Evolutionary conservation across 2,888 invertebrate genomes (phyloP).

Genomic region (Saturnia japonica): DNA sequence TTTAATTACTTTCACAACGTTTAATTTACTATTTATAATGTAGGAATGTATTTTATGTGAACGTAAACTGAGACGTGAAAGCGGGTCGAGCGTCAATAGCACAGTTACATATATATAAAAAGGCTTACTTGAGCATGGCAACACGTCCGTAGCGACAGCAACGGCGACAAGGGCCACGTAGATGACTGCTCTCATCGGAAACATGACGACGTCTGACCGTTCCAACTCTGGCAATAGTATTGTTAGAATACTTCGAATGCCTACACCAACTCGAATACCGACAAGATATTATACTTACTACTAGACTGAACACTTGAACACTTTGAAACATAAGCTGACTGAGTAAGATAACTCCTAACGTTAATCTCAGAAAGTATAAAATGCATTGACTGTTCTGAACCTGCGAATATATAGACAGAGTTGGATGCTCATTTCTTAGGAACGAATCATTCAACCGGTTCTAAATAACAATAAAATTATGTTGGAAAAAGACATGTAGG

Average conservation of each 20-base stretch:
- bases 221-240: conserved; percentile 23
- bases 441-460: neutral
- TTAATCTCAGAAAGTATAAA: conserved; percentile 22
- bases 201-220: conserved; percentile 62
- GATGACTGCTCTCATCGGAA: conserved; percentile 53
- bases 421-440: neutral
- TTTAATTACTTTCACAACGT: too few species aligned
- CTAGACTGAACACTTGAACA: too few species aligned
- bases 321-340: conserved; percentile 9
- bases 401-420: conserved; percentile 26
- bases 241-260: conserved; percentile 22
- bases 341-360: conserved; percentile 19
- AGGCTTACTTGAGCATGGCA: conserved; percentile 66
- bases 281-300: conserved; percentile 3
- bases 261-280: neutral
- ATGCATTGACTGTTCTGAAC: conserved; percentile 23
- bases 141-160: conserved; percentile 57
- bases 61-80: conserved; percentile 49
- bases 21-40: neutral
- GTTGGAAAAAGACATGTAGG: neutral
- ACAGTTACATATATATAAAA: conserved; percentile 34
- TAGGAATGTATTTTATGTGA: conserved; percentile 17
- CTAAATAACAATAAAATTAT: neutral
- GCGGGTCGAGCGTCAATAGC: conserved; percentile 50
- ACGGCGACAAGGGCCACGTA: conserved; percentile 49